Base-by-base conservation (phyloP, 2,888 invertebrate genomes). In the Lepidochrysops patricia region DNA sequence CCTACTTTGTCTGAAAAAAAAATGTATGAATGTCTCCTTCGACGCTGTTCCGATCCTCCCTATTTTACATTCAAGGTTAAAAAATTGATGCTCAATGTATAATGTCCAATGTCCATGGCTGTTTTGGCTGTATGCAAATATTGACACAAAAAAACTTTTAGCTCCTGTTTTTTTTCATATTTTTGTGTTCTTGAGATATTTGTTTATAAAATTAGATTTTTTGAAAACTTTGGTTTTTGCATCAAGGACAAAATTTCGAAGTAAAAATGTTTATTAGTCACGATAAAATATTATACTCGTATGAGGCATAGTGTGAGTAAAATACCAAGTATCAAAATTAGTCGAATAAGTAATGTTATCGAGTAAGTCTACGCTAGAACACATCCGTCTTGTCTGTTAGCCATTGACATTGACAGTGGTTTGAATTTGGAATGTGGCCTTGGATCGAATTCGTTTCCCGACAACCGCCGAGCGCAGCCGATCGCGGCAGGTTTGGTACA, bases 341-440 rank as follows among this genome's bases (percentile, higher is more conserved):
- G 19, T 19, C 19, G 43, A 43, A 4, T 23, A 59, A 63, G 59
- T 62, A 64, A 61, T 62, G 62, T n/a, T n/a, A 19, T 23, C 43
- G 12, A 43, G 23, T 43, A 7, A n/a, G 49, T 25, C n/a, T 50
- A 50, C 13, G 50, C 61, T 59, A 62, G 74, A 77, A 75, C 77
- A 82, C 76, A 82, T 84, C 78, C 77, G 78, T 84, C 83, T 72
- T 64, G 61, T 62, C 64, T 65, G 69, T 72, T 62, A 70, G 76
- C 75, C 54, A 54, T 54, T 75, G 87, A 86, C 88, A 87, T 88
- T 88, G 89, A 87, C 88, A 88, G 84, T 87, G 76, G 79, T 82
- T 83, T 75, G 77, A 80, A 84, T 76, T 77, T 82, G 85, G 86
- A 84, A 88, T 87, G 85, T 74, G 86, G 77, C 88, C 87, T 87